Evolutionary conservation across 2,888 invertebrate genomes (phyloP).

Genomic region (Cordylochernes scorpioides): DNA sequence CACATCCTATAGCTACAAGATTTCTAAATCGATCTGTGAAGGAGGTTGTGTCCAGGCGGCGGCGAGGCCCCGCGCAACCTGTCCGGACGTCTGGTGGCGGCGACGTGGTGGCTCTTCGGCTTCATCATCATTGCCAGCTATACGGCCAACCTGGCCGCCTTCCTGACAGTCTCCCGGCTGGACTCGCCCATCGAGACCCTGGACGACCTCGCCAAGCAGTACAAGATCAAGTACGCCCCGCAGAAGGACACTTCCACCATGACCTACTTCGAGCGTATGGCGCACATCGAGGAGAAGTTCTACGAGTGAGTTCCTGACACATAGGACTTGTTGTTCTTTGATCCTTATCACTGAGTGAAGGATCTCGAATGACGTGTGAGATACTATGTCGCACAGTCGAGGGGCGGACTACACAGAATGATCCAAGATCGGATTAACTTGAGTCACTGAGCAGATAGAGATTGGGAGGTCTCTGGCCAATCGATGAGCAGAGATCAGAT

Average conservation of each 20-base stretch:
- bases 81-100: slow-evolving; percentile 75
- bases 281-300: slow-evolving; percentile 71
- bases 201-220: slow-evolving; percentile 79
- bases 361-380: too few relatives aligned
- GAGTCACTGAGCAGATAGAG: too few relatives aligned
- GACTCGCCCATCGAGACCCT: slow-evolving; percentile 75
- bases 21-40: too few relatives aligned
- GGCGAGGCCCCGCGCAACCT: slow-evolving; percentile 88
- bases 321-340: too few relatives aligned
- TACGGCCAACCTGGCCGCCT: slow-evolving; percentile 90
- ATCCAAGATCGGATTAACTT: too few relatives aligned
- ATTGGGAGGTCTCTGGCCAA: too few relatives aligned
- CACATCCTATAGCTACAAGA: too few relatives aligned
- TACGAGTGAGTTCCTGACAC: slow-evolving; percentile 86
- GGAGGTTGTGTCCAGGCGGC: slow-evolving; percentile 47
- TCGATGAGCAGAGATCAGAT: too few relatives aligned
- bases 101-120: slow-evolving; percentile 97
- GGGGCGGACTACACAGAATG: too few relatives aligned
- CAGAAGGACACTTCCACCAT: slow-evolving; percentile 59
- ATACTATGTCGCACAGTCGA: too few relatives aligned
- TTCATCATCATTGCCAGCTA: slow-evolving; percentile 97
- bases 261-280: slow-evolving; percentile 86
- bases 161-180: slow-evolving; percentile 60
- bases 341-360: too few relatives aligned
- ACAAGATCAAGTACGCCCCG: slow-evolving; percentile 85